Evolutionary conservation across 2,797 vertebrate species (phyloP).

Genomic region (Neoniphon sammara): DNA sequence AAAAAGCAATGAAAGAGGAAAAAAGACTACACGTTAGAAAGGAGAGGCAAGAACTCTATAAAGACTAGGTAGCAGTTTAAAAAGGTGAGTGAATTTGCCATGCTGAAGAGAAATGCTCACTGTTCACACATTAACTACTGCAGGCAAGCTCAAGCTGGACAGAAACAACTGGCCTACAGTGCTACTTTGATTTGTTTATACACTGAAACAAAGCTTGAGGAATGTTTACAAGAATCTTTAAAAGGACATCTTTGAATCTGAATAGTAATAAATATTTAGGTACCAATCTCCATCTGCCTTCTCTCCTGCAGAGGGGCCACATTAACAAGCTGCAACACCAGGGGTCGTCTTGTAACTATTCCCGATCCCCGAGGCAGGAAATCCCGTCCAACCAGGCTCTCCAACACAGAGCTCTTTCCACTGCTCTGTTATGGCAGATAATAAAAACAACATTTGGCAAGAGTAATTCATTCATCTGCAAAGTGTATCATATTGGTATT

Average conservation of each 20-base stretch:
- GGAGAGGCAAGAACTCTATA: conserved; percentile 23
- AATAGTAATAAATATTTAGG: not conserved
- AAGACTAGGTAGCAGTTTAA: conserved; percentile 23
- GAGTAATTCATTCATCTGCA: not conserved
- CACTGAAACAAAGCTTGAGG: too few species aligned
- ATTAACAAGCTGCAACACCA: conserved; percentile 86
- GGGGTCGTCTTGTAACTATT: conserved; percentile 87
- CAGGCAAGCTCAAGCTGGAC: not conserved
- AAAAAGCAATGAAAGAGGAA: conserved; percentile 60
- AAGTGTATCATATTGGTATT: not conserved
- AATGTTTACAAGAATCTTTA: not conserved
- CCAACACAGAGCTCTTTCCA: conserved; percentile 88
- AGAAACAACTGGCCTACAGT: conserved; percentile 4
- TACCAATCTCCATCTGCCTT: conserved; percentile 80
- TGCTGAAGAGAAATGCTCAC: not conserved
- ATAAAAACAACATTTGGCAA: conserved; percentile 5
- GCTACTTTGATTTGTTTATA: not conserved
- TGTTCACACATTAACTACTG: not conserved
- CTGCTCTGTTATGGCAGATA: conserved; percentile 82
- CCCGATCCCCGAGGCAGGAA: conserved; percentile 87
- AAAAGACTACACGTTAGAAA: conserved; percentile 66
- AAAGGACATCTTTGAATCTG: not conserved
- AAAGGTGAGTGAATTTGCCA: conserved; percentile 26
- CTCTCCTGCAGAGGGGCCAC: conserved; percentile 79
- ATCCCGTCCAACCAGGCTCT: conserved; percentile 86